Evolutionary conservation across 2,797 vertebrate genomes (phyloP).

Genomic region (Iguana delicatissima): DNA sequence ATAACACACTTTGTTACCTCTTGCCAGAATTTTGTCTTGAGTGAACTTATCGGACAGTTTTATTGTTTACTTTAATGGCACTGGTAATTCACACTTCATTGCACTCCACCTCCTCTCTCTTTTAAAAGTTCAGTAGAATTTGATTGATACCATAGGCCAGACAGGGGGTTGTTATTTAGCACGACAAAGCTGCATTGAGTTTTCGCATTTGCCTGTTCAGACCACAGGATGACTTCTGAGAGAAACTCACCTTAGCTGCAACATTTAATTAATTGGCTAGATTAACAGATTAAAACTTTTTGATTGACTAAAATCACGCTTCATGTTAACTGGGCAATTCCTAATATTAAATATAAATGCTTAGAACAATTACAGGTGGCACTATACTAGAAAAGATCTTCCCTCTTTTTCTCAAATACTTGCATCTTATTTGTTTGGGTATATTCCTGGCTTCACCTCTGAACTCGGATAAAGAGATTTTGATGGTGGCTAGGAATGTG

Average conservation of each 20-base stretch:
- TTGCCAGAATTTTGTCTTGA: background rate
- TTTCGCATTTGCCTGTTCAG: background rate
- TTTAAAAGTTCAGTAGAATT: background rate
- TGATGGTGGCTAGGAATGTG: too few relatives aligned
- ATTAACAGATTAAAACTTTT: background rate
- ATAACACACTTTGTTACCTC: background rate
- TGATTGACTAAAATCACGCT: background rate
- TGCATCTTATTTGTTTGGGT: too few relatives aligned
- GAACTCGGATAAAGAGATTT: too few relatives aligned
- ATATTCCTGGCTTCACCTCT: too few relatives aligned
- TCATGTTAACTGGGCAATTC: background rate
- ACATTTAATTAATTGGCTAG: background rate
- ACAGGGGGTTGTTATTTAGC: background rate
- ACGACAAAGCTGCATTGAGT: background rate
- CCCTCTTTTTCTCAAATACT: too few relatives aligned
- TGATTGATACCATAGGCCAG: background rate
- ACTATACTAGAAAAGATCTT: background rate
- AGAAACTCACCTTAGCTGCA: too few relatives aligned
- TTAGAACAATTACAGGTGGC: background rate
- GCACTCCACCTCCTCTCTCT: background rate
- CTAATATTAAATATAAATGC: background rate
- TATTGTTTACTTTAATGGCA: background rate
- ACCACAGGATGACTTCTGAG: background rate
- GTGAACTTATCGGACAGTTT: background rate
- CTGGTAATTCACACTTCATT: background rate